These are phyloP conservation scores for Phacellophora camtschatica DNA, from an alignment of 30 jellyfish, hydroid and myxozoan species.

Conservation along the genomic window DNA sequence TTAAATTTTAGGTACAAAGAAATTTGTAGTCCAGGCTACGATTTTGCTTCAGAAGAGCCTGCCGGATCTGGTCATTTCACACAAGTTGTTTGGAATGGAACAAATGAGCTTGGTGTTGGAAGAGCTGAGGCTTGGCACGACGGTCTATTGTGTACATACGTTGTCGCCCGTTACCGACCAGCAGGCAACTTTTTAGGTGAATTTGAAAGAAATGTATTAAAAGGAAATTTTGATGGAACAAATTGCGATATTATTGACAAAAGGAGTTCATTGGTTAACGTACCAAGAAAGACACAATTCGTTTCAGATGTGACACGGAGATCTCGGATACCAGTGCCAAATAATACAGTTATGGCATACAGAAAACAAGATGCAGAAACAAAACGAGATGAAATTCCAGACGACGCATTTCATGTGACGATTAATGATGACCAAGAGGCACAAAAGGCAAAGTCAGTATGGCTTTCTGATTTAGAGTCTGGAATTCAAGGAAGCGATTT, in stretches of 20 bases:
- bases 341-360: neutral
- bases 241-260: constrained; percentile 23
- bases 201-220: constrained; percentile 73
- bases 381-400: neutral
- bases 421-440: neutral
- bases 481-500: constrained; percentile 52
- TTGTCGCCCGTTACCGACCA: constrained; percentile 95
- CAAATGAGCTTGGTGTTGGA: constrained; percentile 84
- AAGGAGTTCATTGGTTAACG: neutral
- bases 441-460: constrained; percentile 9
- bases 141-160: constrained; percentile 83
- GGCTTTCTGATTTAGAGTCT: constrained; percentile 55
- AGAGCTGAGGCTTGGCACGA: constrained; percentile 84
- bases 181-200: constrained; percentile 94
- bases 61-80: constrained; percentile 91
- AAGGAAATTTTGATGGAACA: constrained; percentile 71
- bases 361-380: neutral
- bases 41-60: constrained; percentile 77
- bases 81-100: constrained; percentile 91
- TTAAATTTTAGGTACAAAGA: constrained; percentile 92
- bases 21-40: constrained; percentile 93
- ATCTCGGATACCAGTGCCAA: constrained; percentile 40
- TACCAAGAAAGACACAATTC: neutral
- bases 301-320: constrained; percentile 18
- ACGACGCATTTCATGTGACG: neutral